Conservation (phyloP, 2,888 invertebrate species). For the Eupithecia exiguata region DNA sequence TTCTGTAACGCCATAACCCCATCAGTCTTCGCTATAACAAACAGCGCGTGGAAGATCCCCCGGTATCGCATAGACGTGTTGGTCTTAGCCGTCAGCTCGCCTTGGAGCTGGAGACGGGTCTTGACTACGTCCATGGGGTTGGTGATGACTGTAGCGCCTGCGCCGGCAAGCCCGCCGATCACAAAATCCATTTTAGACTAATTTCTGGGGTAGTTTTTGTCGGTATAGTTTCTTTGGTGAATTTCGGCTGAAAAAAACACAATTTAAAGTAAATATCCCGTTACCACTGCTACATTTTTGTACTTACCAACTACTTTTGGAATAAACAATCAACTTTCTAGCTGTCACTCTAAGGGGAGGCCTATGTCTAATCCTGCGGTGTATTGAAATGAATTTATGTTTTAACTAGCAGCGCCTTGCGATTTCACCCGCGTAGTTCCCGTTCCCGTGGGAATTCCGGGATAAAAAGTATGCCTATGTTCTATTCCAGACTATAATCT, state of each 20-base stretch:
- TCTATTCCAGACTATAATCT: too few species aligned
- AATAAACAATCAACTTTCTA: too few species aligned
- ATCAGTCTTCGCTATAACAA: constrained; percentile 88
- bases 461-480: too few species aligned
- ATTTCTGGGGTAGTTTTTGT: neutral
- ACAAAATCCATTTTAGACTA: constrained; percentile 85
- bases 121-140: constrained; percentile 96
- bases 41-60: constrained; percentile 91
- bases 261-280: neutral
- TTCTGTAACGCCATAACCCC: constrained; percentile 89
- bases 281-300: too few species aligned
- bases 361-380: too few species aligned
- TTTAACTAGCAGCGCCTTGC: too few species aligned
- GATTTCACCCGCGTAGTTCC: too few species aligned
- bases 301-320: too few species aligned
- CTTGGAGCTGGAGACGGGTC: constrained; percentile 93
- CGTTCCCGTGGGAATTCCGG: too few species aligned
- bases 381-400: too few species aligned
- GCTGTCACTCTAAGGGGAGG: too few species aligned
- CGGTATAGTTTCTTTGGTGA: neutral
- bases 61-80: constrained; percentile 84
- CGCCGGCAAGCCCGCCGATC: constrained; percentile 88
- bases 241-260: constrained; percentile 10
- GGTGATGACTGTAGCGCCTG: constrained; percentile 90
- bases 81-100: constrained; percentile 85